Percentiles rank a stretch among this genome's conserved stretches.
Evolutionary conservation across 1,140 invertebrate genomes (phyloP).

Genomic region (Anastatus disparis): DNA sequence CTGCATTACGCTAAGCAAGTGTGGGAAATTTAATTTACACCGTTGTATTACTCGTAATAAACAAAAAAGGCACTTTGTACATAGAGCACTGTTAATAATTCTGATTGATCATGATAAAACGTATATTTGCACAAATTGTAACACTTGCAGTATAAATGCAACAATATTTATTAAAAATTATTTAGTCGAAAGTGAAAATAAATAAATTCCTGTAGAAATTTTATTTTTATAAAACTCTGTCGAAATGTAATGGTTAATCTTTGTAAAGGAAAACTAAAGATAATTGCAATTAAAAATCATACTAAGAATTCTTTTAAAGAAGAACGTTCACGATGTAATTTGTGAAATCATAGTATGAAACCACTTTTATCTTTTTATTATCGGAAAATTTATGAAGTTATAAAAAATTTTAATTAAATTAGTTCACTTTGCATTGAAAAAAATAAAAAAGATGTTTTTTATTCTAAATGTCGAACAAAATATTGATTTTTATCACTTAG

Average conservation of each 20-base stretch:
- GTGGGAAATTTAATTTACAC: not conserved
- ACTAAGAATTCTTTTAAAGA: not conserved
- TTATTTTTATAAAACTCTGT: conserved; percentile 5
- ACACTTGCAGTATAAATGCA: conserved; percentile 25
- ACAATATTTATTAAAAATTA: conserved; percentile 15
- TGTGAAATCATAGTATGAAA: too few relatives aligned
- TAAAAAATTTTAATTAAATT: too few relatives aligned
- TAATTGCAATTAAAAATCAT: conserved; percentile 19
- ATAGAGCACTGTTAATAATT: conserved; percentile 24
- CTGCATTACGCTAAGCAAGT: not conserved
- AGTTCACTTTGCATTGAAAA: too few relatives aligned
- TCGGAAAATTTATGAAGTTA: too few relatives aligned
- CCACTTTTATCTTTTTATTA: too few relatives aligned
- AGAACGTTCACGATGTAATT: too few relatives aligned
- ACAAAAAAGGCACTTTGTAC: conserved; percentile 12
- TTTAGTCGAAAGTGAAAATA: conserved; percentile 6
- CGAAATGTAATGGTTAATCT: conserved; percentile 1
- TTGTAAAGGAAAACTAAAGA: conserved; percentile 32
- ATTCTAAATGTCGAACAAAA: too few relatives aligned
- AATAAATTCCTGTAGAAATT: conserved; percentile 15
- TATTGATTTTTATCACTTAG: too few relatives aligned
- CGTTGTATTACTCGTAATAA: not conserved
- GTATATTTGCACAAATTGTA: conserved; percentile 31
- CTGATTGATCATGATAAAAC: conserved; percentile 10
- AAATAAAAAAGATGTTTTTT: too few relatives aligned